These are phyloP conservation scores for Montipora sp. DNA, from an alignment of 64 coral and sea anemone genomes.

Conservation along the genomic window DNA sequence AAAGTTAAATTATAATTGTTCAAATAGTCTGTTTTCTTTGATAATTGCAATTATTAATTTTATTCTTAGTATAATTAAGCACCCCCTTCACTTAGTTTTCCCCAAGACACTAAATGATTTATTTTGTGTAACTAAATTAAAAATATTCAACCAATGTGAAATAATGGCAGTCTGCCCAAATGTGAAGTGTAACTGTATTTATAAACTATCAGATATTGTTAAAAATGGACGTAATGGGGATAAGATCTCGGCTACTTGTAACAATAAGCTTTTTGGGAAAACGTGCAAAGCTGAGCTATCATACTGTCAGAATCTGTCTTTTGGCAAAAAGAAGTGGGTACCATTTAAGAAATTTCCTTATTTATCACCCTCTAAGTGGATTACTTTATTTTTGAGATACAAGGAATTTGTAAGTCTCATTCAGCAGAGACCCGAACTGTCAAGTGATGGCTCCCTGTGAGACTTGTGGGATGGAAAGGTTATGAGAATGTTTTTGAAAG, in stretches of 20 bases:
- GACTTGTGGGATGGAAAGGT: slow-evolving; percentile 26
- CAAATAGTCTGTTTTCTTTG: slow-evolving; percentile 17
- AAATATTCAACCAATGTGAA: slow-evolving; percentile 16
- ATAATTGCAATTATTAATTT: slow-evolving; percentile 30
- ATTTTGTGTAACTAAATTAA: slow-evolving; percentile 10
- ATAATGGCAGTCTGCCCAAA: slow-evolving; percentile 20
- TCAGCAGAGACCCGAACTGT: neutral
- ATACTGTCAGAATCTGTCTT: neutral
- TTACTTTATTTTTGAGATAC: neutral
- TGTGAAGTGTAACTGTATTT: slow-evolving; percentile 1
- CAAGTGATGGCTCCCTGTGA: neutral
- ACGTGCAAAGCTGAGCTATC: neutral
- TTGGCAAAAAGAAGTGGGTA: slow-evolving; percentile 23
- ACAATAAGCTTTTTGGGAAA: slow-evolving; percentile 8
- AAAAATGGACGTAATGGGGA: neutral
- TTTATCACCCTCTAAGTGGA: slow-evolving; percentile 1
- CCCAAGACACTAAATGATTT: neutral
- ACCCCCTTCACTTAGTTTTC: slow-evolving; percentile 18
- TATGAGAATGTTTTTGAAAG: neutral
- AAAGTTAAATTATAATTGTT: slow-evolving; percentile 20
- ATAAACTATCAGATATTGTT: neutral
- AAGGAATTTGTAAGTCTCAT: neutral
- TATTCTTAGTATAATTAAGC: slow-evolving; percentile 17
- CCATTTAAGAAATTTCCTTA: slow-evolving; percentile 19
- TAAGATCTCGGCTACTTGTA: neutral